Base-by-base conservation (phyloP, 2,797 vertebrate genomes). In the Zenarchopterus dispar region DNA sequence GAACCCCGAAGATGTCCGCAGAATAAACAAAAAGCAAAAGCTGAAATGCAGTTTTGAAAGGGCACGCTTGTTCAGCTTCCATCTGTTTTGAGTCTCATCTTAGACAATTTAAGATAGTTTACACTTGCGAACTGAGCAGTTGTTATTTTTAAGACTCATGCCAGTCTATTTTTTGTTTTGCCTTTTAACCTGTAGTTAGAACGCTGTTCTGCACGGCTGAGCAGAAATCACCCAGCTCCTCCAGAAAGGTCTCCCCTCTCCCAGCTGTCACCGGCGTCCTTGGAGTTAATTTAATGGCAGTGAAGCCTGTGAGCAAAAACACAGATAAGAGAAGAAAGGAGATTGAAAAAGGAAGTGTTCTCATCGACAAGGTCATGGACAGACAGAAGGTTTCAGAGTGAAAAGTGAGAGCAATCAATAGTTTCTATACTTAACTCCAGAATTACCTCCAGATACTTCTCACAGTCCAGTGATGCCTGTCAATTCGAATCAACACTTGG, bases 401-500 rank as follows among this genome's bases (percentile, higher is more conserved):
- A 64, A 21, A 62, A 50, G 61, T 56, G 61, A 33, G 44, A 48
- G 24, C 33, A 70, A 84, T 75, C 70, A 70, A 67, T 68, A 55
- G 49, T 53, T 62, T 54, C 47, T 58, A 60, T 36, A 45, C 49
- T 57, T 45, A 33, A 49, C 46, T 51, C 55, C 8, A 48, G 33
- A 49, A 19, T 39, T 22, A 45, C 67, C 62, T 60, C 44, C 56
- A 61, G 60, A 76, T 49, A 41, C 45, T 22, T 11, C 63, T 61
- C 66, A 60, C 70, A 80, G 61, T 67, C 58, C 59, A 85, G 57
- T 64, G 57, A 65, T 51, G 56, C 64, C 70, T 52, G 75, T 83
- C 70, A 63, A 66, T 67, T 74, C 62, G 67, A 60, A 54, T 81
- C 62, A 75, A 24, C 64, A 26, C 2, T 31, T 42, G 52, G 52